These are phyloP conservation scores for Carcina quercana DNA, from an alignment of 2,888 invertebrate genomes.

Conservation along the genomic window DNA sequence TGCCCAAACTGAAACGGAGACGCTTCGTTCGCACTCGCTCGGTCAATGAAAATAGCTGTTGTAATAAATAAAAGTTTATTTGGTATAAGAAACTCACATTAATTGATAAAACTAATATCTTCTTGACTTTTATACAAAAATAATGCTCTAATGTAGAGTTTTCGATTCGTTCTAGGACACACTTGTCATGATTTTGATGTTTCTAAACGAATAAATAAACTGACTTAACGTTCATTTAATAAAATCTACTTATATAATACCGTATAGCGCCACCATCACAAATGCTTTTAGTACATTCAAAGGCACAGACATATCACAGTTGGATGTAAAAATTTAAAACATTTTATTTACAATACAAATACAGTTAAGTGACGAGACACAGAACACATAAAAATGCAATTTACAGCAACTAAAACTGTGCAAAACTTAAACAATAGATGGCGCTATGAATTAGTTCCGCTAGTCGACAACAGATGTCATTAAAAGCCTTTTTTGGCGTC, in stretches of 20 bases:
- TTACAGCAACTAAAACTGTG: slow-evolving; percentile 39
- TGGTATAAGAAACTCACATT: slow-evolving; percentile 36
- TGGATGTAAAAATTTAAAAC: slow-evolving; percentile 50
- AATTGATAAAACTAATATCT: too few relatives aligned
- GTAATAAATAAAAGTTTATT: slow-evolving; percentile 46
- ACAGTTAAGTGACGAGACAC: neutral
- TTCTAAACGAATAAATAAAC: slow-evolving; percentile 32
- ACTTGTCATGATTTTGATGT: slow-evolving; percentile 17
- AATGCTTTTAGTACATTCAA: slow-evolving; percentile 33
- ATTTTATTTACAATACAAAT: slow-evolving; percentile 17
- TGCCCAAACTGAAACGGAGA: too few relatives aligned
- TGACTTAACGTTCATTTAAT: slow-evolving; percentile 3
- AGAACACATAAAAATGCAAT: slow-evolving; percentile 9
- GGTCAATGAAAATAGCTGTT: slow-evolving; percentile 3
- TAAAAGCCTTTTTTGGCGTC: slow-evolving; percentile 71
- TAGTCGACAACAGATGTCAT: slow-evolving; percentile 34
- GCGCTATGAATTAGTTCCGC: slow-evolving; percentile 41
- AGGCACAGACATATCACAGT: slow-evolving; percentile 73
- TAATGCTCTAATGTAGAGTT: slow-evolving; percentile 5
- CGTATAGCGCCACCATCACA: slow-evolving; percentile 55
- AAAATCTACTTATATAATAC: slow-evolving; percentile 20
- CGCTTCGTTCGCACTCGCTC: too few relatives aligned
- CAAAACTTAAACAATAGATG: slow-evolving; percentile 43
- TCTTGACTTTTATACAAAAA: slow-evolving; percentile 16
- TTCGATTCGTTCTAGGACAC: slow-evolving; percentile 1